Conservation (phyloP, 2,113 vertebrate genomes). For the Nerophis ophidion region DNA sequence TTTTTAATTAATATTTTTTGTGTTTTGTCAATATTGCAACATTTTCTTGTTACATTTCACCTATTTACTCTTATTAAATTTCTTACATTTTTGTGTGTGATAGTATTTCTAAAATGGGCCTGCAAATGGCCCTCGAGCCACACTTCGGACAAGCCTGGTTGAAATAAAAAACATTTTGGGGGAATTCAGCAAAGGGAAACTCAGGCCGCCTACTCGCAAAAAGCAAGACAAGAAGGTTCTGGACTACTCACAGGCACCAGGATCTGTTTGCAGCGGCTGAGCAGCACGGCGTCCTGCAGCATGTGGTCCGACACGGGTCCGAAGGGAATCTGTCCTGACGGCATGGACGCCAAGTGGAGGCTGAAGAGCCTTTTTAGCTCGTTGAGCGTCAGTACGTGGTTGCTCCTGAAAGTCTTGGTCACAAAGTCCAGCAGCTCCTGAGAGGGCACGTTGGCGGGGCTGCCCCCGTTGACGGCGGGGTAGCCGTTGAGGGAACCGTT, state of each 20-base stretch:
- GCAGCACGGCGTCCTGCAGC: conserved; percentile 89
- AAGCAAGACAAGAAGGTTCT: too few species aligned
- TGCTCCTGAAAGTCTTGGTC: conserved; percentile 81
- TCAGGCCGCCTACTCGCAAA: too few species aligned
- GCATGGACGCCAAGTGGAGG: conserved; percentile 89
- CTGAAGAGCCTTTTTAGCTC: conserved; percentile 95
- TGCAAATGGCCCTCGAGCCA: too few species aligned
- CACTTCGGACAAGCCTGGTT: too few species aligned
- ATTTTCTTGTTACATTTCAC: too few species aligned
- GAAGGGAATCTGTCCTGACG: conserved; percentile 80
- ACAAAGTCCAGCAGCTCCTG: conserved; percentile 88
- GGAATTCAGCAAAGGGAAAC: too few species aligned
- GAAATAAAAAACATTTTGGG: too few species aligned
- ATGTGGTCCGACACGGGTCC: conserved; percentile 89
- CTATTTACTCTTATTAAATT: too few species aligned
- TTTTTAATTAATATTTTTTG: too few species aligned
- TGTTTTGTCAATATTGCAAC: too few species aligned
- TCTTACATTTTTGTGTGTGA: too few species aligned
- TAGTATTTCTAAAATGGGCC: too few species aligned
- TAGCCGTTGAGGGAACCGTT: conserved; percentile 81
- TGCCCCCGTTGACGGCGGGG: conserved; percentile 64
- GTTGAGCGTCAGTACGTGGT: conserved; percentile 89
- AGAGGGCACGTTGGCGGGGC: conserved; percentile 47
- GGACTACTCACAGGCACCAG: conserved; percentile 92
- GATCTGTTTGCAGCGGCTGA: conserved; percentile 89